Evolutionary conservation across 35 echinoderm and acorn worm genomes (phyloP).

Genomic region (Patiria miniata): DNA sequence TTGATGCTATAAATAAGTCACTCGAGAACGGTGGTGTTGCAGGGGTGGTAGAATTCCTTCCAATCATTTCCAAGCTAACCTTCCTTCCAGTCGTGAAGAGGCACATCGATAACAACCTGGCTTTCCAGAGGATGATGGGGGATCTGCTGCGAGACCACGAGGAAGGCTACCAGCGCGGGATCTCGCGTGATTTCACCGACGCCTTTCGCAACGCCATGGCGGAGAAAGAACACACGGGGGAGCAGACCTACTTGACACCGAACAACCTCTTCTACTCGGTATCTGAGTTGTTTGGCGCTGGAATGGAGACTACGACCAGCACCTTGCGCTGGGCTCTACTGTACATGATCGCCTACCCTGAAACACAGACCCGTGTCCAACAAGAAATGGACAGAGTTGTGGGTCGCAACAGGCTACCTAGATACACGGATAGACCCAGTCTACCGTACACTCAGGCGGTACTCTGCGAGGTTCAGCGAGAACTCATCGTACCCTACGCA

Average conservation of each 20-base stretch:
- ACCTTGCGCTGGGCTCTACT: constrained; percentile 49
- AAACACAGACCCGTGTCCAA: constrained; percentile 32
- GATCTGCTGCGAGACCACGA: constrained; percentile 3
- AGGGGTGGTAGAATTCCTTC: constrained; percentile 17
- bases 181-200: constrained; percentile 38
- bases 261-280: constrained; percentile 40
- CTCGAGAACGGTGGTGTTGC: not conserved
- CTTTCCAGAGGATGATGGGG: not conserved
- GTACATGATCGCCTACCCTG: constrained; percentile 43
- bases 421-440: constrained; percentile 21
- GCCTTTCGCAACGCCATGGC: constrained; percentile 12
- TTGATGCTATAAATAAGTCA: constrained; percentile 16
- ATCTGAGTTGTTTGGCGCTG: constrained; percentile 43
- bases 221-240: not conserved
- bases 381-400: constrained; percentile 40
- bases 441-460: constrained; percentile 45
- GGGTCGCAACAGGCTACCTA: constrained; percentile 38
- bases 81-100: constrained; percentile 18
- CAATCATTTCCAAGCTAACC: constrained; percentile 24
- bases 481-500: not conserved
- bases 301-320: constrained; percentile 50
- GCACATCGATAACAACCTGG: not conserved
- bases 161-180: constrained; percentile 22
- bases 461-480: constrained; percentile 26
- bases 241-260: not conserved